Conservation (phyloP, 2,113 vertebrate genomes). For the Bubo bubo region DNA sequence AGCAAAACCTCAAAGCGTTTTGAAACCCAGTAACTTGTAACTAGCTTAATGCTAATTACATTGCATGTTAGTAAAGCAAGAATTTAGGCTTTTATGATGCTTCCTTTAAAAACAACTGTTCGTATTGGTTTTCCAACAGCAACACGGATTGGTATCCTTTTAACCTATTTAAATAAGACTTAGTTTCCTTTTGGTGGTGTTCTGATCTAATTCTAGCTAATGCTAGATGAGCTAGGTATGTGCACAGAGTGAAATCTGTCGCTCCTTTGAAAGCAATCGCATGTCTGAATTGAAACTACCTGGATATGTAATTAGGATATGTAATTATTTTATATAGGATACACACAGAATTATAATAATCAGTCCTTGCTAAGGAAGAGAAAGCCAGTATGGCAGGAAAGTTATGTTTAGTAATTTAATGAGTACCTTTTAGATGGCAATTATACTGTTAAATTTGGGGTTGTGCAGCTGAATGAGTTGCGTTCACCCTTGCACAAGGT, state of each 20-base stretch:
- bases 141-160: background rate
- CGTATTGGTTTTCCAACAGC: background rate
- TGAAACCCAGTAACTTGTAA: background rate
- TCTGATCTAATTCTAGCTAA: background rate
- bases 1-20: background rate
- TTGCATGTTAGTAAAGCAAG: background rate
- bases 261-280: background rate
- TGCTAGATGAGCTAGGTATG: background rate
- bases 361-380: background rate
- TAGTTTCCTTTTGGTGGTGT: background rate
- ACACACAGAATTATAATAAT: conserved; percentile 25
- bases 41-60: background rate
- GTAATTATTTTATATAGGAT: conserved; percentile 15
- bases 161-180: background rate
- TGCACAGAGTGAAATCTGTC: background rate
- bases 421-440: background rate
- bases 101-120: background rate
- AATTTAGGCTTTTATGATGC: background rate
- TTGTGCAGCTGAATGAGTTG: background rate
- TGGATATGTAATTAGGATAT: background rate
- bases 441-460: background rate
- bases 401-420: background rate
- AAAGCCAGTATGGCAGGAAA: background rate
- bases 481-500: background rate
- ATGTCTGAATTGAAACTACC: background rate